Conservation (phyloP, 2,888 invertebrate species). For the Ommatoiulus sabulosus region DNA sequence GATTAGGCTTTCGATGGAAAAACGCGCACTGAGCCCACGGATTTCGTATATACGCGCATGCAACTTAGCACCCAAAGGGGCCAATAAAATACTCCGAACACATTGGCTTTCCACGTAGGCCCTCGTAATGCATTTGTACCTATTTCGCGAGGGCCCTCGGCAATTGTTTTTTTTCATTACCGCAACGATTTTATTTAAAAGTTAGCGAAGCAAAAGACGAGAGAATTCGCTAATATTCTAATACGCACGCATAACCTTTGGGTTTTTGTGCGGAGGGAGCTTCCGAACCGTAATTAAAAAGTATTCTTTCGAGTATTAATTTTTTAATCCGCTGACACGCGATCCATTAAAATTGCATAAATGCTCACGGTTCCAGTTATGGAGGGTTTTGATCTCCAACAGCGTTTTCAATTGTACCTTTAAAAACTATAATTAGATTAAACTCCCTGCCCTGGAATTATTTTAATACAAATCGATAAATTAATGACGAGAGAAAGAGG, state of each 20-base stretch:
- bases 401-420: slow-evolving; percentile 37
- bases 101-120: neutral
- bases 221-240: neutral
- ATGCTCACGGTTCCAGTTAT: neutral
- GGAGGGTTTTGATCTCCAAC: slow-evolving; percentile 18
- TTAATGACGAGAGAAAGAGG: slow-evolving; percentile 8
- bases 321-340: slow-evolving; percentile 32
- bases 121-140: slow-evolving; percentile 18
- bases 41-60: neutral
- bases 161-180: slow-evolving; percentile 24
- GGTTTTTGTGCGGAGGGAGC: slow-evolving; percentile 7
- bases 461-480: slow-evolving; percentile 45
- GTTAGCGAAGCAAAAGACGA: neutral
- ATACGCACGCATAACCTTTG: slow-evolving; percentile 11
- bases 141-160: neutral
- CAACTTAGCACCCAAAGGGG: slow-evolving; percentile 27
- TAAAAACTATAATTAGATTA: slow-evolving; percentile 47
- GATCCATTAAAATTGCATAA: slow-evolving; percentile 47
- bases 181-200: slow-evolving; percentile 25
- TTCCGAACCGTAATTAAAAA: slow-evolving; percentile 25
- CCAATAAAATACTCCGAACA: slow-evolving; percentile 32
- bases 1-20: neutral
- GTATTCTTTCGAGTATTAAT: slow-evolving; percentile 45
- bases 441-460: slow-evolving; percentile 23
- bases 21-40: neutral